Base-by-base conservation (phyloP, 1,140 invertebrate species). In the Sipha flava region DNA sequence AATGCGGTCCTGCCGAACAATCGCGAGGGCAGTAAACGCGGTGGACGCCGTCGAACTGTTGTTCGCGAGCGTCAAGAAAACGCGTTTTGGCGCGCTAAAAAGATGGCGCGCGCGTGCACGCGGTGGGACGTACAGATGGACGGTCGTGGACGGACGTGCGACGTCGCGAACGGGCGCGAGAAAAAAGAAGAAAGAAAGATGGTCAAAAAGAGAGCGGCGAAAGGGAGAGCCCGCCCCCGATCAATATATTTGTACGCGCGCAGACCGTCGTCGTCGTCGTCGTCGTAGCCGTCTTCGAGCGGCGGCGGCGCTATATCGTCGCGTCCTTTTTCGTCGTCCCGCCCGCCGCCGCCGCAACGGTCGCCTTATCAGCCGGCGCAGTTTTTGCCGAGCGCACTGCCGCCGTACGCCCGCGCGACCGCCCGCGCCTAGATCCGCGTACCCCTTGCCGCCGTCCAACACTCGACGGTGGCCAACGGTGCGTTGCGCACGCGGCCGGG, bases 181-280 rank as follows among this genome's bases (percentile, higher is more conserved):
- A 31, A 64, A 31, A 64, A n/a, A 64, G 31, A 64, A 37, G 34
- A 70, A 54, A 31, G 73, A 77, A 77, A 77, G 73, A 77, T 43
- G 52, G 73, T 75, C 72, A 75, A 75, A 77, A 77, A 77, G 73
- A 77, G 52, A 59, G 73, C 21, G 1, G 40, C 26, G 31, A 57
- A 57, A 57, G 72, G 16, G 34, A 49, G 43, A 37, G n/a, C 49
- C 73, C 52, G 52, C 73, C 73, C 73, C 52, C 73, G 73, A 77
- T 77, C 73, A 77, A 77, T 77, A 77, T 77, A 77, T 77, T 77
- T 77, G 34, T 77, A 18, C 52, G 40, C 14, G 3, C 49, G 21
- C 70, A 16, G 47, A 31, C 47, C 45, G 18, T 23, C 68, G 45
- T 49, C 68, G 29, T 31, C 45, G 12, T 21, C 43, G 47, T 3